These are phyloP conservation scores for Andinoacara biseriatus DNA, from an alignment of 2,113 vertebrate genomes.

Conservation along the genomic window DNA sequence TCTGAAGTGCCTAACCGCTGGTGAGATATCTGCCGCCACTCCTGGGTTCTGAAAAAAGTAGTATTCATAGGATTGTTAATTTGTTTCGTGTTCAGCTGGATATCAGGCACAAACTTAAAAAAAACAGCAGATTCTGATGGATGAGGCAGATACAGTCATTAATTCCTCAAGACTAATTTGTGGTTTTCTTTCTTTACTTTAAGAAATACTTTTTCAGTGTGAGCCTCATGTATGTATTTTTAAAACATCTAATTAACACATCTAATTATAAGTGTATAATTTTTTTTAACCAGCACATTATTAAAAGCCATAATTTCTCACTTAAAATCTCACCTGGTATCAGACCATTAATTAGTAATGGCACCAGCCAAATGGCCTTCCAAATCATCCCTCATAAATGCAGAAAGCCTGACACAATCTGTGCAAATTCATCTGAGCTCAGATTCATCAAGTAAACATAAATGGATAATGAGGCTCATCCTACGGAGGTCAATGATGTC, in stretches of 20 bases:
- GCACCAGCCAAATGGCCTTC: not conserved
- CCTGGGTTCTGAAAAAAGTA: constrained; percentile 31
- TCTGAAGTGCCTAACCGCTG: constrained; percentile 60
- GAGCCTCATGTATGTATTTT: not conserved
- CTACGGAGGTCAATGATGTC: not conserved
- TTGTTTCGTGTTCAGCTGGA: not conserved
- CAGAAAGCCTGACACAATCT: not conserved
- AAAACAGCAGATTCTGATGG: not conserved
- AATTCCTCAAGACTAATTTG: too few species aligned
- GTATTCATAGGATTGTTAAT: not conserved
- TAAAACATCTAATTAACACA: not conserved
- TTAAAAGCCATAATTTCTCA: not conserved
- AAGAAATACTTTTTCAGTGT: too few species aligned
- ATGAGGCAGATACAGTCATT: not conserved
- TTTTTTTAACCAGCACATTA: not conserved
- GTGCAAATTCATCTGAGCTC: constrained; percentile 1
- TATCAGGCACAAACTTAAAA: not conserved
- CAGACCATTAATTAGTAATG: not conserved
- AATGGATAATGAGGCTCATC: constrained; percentile 6
- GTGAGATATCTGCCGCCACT: constrained; percentile 38
- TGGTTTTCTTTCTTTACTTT: too few species aligned
- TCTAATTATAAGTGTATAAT: not conserved
- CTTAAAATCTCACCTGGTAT: not conserved
- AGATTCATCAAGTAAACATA: constrained; percentile 2
- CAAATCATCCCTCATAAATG: not conserved